Base-by-base conservation (phyloP, 1,140 invertebrate species). In the Drosophila subpulchrella region DNA sequence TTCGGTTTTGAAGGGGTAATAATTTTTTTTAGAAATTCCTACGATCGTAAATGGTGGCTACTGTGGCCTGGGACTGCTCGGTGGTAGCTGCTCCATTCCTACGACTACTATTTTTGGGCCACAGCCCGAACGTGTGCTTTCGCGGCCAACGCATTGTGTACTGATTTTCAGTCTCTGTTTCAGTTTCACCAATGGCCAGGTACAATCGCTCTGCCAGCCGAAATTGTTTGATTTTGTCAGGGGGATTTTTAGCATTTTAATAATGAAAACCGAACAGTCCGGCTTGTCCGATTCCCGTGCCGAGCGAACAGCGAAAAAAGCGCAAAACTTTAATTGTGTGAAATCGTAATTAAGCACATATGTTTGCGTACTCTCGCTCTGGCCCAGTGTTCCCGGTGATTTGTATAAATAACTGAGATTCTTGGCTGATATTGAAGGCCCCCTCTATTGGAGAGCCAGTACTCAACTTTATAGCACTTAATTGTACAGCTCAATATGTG, bases 61-160 rank as follows among this genome's bases (percentile, higher is more conserved):
- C 63, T 12, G 56, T 63, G 7, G 56, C 5, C 4, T 42, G 11
- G 0, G 42, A 6, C 0, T 7, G 53, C 27, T 13, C 39, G 47
- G 20, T 11, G n/a, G 20, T 12, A 13, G 60, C 5, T 34, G 13
- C n/a, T 32, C 11, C 20, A 1, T 11, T 30, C 8, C 39, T 39
- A 4, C 44, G 20, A 44, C 32, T 6, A 36, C 1, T 36, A 10
- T 11, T 27, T 42, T 57, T 57, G 57, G 61, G 53, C 61, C 48
- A 53, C 41, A 89, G 38, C 13, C 85, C 51, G 38, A 89, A 71
- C 78, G 84, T 84, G 70, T 67, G 84, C 61, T 84, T 89, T 71
- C 84, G 78, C 74, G 85, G 77, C 84, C 80, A 89, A 81, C 84
- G 84, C 84, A 89, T 89, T 89, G 68, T 76, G 77, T 68, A 89